phyloP scores from a whole-genome alignment of 2,113 vertebrate species.

The Dipodomys ordii region DNA sequence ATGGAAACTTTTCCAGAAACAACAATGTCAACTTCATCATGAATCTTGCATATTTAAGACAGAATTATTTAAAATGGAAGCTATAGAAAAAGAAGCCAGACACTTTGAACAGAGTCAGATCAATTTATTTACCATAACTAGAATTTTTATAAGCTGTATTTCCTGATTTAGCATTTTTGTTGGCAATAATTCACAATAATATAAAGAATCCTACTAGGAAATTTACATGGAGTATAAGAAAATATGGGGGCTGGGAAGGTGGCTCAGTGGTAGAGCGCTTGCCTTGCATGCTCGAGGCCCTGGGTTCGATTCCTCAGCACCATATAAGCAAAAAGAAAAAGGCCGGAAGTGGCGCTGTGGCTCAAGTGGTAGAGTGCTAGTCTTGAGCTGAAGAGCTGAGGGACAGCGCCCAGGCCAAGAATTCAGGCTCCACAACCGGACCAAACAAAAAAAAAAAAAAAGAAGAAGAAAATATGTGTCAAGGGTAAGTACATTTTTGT shows the following conservation, averaged over 20 bases:
- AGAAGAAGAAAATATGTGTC: not conserved
- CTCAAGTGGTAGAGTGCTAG: too few species aligned
- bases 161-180: constrained; percentile 55
- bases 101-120: not conserved
- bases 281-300: too few species aligned
- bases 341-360: too few species aligned
- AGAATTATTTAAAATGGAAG: constrained; percentile 14
- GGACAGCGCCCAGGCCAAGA: too few species aligned
- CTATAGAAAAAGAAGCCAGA: constrained; percentile 36
- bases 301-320: too few species aligned
- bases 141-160: constrained; percentile 24
- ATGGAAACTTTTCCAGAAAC: constrained; percentile 25
- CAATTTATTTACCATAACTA: constrained; percentile 56
- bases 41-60: constrained; percentile 27
- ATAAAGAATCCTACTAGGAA: constrained; percentile 33
- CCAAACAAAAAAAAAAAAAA: too few species aligned
- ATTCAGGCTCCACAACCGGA: too few species aligned
- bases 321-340: too few species aligned
- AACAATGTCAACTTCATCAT: constrained; percentile 33
- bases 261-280: too few species aligned
- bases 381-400: too few species aligned
- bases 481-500: not conserved
- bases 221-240: not conserved
- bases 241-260: not conserved
- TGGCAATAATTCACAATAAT: constrained; percentile 43